These are phyloP conservation scores for Hemicentrotus pulcherrimus DNA, from an alignment of 35 echinoderm and acorn worm species.

Conservation along the genomic window DNA sequence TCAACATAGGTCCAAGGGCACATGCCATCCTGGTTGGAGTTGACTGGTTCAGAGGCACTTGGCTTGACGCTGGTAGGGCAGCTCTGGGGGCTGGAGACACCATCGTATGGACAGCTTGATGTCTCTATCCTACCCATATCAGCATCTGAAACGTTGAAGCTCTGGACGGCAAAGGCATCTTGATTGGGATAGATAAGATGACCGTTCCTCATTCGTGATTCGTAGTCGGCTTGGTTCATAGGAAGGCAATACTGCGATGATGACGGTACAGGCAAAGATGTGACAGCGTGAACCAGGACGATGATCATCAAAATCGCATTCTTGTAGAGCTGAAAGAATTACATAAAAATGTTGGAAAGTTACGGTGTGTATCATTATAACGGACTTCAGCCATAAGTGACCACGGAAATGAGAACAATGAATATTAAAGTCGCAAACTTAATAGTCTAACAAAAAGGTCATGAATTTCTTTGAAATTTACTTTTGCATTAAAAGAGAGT, in stretches of 20 bases:
- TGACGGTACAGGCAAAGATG: background rate
- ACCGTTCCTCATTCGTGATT: background rate
- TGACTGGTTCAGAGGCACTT: background rate
- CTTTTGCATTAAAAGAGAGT: too few relatives aligned
- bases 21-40: background rate
- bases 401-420: too few relatives aligned
- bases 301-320: background rate
- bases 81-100: conserved; percentile 14
- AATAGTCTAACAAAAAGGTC: too few relatives aligned
- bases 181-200: conserved; percentile 28
- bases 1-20: conserved; percentile 38
- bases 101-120: conserved; percentile 42
- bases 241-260: background rate
- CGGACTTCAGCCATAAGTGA: too few relatives aligned
- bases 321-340: background rate
- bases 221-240: background rate
- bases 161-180: conserved; percentile 25
- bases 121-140: background rate
- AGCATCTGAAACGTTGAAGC: background rate
- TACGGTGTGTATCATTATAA: too few relatives aligned
- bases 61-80: background rate
- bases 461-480: too few relatives aligned
- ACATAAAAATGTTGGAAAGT: too few relatives aligned
- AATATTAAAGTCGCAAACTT: too few relatives aligned
- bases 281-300: background rate